Percentiles rank a stretch among this genome's conserved stretches.
These are phyloP conservation scores for Natator depressus DNA, from an alignment of 2,113 vertebrate genomes.

Conservation along the genomic window DNA sequence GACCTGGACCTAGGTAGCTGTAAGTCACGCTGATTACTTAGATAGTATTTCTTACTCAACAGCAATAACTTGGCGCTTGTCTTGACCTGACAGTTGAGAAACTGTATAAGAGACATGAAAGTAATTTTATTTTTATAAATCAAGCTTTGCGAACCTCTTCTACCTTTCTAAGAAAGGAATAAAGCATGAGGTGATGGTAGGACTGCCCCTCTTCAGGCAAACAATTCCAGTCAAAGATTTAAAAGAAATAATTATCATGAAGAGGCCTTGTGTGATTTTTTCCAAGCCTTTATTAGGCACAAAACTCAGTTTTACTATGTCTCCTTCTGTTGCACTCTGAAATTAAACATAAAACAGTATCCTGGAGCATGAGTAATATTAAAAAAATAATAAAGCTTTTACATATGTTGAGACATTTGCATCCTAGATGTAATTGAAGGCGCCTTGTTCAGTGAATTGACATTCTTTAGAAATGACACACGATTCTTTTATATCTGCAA, in stretches of 20 bases:
- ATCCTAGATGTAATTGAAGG: background rate
- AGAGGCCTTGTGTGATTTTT: background rate
- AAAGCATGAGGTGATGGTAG: background rate
- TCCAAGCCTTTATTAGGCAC: background rate
- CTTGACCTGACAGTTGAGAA: background rate
- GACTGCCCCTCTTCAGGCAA: background rate
- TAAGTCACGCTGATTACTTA: background rate
- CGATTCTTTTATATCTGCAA: background rate
- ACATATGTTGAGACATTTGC: background rate
- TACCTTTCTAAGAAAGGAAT: background rate
- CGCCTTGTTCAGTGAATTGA: background rate
- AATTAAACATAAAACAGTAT: background rate
- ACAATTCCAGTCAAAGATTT: background rate
- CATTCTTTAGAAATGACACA: background rate
- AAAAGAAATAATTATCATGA: background rate
- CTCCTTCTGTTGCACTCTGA: background rate
- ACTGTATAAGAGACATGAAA: background rate
- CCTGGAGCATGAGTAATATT: background rate
- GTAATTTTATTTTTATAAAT: background rate
- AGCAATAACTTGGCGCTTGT: background rate
- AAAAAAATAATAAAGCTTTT: background rate
- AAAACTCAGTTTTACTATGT: background rate
- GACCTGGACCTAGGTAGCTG: background rate
- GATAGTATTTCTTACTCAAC: background rate
- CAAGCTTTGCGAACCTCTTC: background rate